Evolutionary conservation across 2,113 vertebrate species (phyloP).

Genomic region (Melanerpes formicivorus): DNA sequence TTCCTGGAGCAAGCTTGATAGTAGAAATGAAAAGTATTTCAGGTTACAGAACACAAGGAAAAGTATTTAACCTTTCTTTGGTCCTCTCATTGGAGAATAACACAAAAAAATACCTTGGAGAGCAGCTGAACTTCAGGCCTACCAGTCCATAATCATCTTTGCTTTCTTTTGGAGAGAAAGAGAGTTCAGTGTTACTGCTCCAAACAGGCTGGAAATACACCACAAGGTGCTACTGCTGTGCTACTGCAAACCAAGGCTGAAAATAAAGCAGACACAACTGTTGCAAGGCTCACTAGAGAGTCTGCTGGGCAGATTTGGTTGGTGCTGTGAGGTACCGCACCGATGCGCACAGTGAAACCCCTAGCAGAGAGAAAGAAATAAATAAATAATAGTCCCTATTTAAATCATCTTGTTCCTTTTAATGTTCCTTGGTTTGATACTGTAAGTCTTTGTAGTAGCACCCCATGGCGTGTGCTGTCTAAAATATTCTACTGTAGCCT

Average conservation of each 20-base stretch:
- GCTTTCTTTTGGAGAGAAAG: background rate
- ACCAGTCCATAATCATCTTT: background rate
- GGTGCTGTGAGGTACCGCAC: background rate
- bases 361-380: background rate
- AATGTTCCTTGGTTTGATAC: conserved; percentile 21
- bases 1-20: background rate
- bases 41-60: background rate
- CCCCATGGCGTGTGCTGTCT: conserved; percentile 15
- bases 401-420: conserved; percentile 29
- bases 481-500: conserved; percentile 4
- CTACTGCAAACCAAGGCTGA: background rate
- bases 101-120: background rate
- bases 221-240: background rate
- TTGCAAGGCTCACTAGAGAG: background rate
- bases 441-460: conserved; percentile 16
- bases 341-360: background rate
- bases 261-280: background rate
- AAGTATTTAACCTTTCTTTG: background rate
- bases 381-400: background rate
- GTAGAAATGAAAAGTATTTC: background rate
- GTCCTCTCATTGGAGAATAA: background rate
- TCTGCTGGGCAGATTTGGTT: background rate
- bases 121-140: background rate
- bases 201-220: background rate
- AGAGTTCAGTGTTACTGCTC: background rate